A percentile compares a stretch with the other conserved stretches of the same genome.
Evolutionary conservation across 2,888 invertebrate species (phyloP).

Genomic region (Trissoscelio sp.): DNA sequence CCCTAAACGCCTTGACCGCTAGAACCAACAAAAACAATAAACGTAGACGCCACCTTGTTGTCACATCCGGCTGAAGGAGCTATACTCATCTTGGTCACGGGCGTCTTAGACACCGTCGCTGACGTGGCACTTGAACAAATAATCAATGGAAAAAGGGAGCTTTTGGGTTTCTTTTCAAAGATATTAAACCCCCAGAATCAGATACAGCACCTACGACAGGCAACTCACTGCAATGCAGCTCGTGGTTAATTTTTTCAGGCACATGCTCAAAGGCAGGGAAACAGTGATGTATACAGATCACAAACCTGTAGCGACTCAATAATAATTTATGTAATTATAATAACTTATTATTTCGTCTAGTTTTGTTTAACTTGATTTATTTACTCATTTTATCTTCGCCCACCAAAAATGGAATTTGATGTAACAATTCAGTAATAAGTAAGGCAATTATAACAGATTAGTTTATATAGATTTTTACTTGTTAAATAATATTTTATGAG

Average conservation of each 20-base stretch:
- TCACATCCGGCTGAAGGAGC: neutral
- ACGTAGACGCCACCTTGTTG: constrained; percentile 46
- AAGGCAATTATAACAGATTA: too few species aligned
- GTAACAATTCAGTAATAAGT: too few species aligned
- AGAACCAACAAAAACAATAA: constrained; percentile 20
- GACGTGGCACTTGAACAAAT: constrained; percentile 51
- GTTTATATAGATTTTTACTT: too few species aligned
- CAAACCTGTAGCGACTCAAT: too few species aligned
- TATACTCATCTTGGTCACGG: neutral
- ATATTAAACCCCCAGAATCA: neutral
- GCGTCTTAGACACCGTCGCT: constrained; percentile 37
- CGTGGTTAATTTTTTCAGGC: neutral
- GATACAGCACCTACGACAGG: constrained; percentile 8
- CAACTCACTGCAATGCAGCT: neutral
- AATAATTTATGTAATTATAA: too few species aligned
- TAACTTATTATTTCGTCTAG: too few species aligned
- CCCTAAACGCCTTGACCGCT: neutral
- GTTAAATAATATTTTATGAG: too few species aligned
- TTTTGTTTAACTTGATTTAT: too few species aligned
- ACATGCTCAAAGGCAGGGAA: constrained; percentile 26
- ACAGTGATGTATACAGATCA: constrained; percentile 49
- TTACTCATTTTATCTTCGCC: too few species aligned
- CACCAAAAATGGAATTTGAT: too few species aligned
- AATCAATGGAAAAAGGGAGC: constrained; percentile 15
- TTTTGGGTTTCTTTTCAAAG: constrained; percentile 45